These are phyloP conservation scores for Stenichneumon culpator DNA, from an alignment of 2,888 invertebrate genomes.

Conservation along the genomic window DNA sequence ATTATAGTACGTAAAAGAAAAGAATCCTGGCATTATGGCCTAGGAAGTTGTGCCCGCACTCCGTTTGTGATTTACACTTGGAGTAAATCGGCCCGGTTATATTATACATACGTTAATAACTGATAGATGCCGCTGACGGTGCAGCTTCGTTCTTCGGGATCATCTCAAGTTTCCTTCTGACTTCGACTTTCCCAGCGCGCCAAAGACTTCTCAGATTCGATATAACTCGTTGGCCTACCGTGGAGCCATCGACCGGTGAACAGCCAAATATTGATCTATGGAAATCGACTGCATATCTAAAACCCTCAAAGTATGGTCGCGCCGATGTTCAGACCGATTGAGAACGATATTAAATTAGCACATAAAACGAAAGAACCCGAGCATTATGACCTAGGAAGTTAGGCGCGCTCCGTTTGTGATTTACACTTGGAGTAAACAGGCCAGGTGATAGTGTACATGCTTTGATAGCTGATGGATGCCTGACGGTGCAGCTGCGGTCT, in stretches of 20 bases:
- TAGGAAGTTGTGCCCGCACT: constrained; percentile 9
- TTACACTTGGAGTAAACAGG: constrained; percentile 68
- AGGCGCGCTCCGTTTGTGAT: constrained; percentile 8
- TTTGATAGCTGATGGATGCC: background rate
- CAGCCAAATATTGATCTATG: background rate
- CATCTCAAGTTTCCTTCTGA: background rate
- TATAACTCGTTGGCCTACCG: background rate
- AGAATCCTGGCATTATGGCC: constrained; percentile 3
- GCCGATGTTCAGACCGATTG: background rate
- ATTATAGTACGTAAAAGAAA: constrained; percentile 19
- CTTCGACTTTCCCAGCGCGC: constrained; percentile 16
- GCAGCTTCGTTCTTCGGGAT: constrained; percentile 15
- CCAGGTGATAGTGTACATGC: constrained; percentile 15
- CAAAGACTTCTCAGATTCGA: background rate
- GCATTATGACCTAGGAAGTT: constrained; percentile 1
- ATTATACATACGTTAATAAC: constrained; percentile 25
- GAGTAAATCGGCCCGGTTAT: constrained; percentile 63
- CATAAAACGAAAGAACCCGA: background rate
- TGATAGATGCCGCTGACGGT: constrained; percentile 1
- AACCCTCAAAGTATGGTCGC: background rate
- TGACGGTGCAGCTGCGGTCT: constrained; percentile 11
- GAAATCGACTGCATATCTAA: background rate
- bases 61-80: constrained; percentile 55
- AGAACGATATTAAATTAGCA: background rate
- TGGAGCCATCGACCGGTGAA: too few species aligned